These are phyloP conservation scores for Chiloscyllium plagiosum DNA, from an alignment of 2,113 vertebrate genomes.

Conservation along the genomic window DNA sequence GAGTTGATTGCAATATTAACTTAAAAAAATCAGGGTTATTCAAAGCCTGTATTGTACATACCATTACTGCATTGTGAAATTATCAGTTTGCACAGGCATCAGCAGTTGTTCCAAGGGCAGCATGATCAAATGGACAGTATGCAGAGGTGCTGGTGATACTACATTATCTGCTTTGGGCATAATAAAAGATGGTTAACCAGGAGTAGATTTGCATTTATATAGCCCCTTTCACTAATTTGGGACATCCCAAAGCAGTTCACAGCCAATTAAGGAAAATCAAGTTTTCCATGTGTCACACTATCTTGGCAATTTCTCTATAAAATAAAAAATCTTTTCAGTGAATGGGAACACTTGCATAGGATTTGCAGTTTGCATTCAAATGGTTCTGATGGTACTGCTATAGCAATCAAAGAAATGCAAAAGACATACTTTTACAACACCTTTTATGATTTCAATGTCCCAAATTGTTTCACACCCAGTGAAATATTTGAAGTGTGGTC, in stretches of 20 bases:
- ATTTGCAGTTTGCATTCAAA: not conserved
- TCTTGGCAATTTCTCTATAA: not conserved
- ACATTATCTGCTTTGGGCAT: not conserved
- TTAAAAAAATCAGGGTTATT: not conserved
- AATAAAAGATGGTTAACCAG: not conserved
- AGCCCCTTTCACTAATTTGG: no score
- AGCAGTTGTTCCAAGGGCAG: not conserved
- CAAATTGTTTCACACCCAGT: not conserved
- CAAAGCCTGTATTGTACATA: not conserved
- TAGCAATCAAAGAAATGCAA: not conserved
- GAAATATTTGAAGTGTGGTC: not conserved
- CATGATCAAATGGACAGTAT: not conserved
- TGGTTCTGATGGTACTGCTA: no score
- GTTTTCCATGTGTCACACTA: not conserved
- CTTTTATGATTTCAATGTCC: not conserved
- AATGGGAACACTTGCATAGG: no score
- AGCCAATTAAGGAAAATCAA: not conserved
- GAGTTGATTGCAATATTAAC: not conserved
- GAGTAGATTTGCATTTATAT: not conserved
- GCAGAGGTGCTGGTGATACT: not conserved
- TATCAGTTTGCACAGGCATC: not conserved
- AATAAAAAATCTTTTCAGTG: not conserved
- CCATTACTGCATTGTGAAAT: not conserved
- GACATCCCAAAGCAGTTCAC: no score
- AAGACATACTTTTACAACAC: not conserved